Conservation (phyloP, 2,888 invertebrate genomes). For the Pinctada fucata region DNA sequence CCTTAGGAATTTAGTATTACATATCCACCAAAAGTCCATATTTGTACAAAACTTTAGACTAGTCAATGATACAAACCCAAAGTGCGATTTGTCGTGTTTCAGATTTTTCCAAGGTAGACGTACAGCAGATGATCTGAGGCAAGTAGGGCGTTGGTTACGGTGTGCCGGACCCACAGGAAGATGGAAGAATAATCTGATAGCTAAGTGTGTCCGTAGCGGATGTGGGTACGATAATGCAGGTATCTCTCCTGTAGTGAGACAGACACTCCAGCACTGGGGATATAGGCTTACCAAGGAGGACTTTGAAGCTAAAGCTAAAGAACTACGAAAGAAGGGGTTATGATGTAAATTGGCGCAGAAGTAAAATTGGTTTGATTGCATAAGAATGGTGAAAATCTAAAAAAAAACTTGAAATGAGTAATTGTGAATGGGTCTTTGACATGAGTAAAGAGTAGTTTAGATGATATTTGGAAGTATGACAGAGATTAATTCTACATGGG, state of each 20-base stretch:
- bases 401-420: too few relatives aligned
- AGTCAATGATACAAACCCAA: too few relatives aligned
- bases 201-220: slow-evolving; percentile 64
- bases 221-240: slow-evolving; percentile 57
- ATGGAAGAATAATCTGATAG: slow-evolving; percentile 66
- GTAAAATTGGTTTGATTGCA: neutral
- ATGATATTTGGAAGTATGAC: too few relatives aligned
- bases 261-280: slow-evolving; percentile 70
- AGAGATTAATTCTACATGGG: too few relatives aligned
- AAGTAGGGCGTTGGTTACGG: slow-evolving; percentile 68
- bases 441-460: too few relatives aligned
- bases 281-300: slow-evolving; percentile 64
- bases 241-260: slow-evolving; percentile 67
- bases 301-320: slow-evolving; percentile 59
- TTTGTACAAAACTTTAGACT: too few relatives aligned
- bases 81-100: neutral
- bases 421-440: too few relatives aligned
- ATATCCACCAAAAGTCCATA: too few relatives aligned
- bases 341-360: neutral
- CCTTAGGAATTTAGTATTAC: too few relatives aligned
- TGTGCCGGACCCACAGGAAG: slow-evolving; percentile 65
- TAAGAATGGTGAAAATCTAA: neutral
- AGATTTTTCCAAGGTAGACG: slow-evolving; percentile 67
- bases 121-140: slow-evolving; percentile 64
- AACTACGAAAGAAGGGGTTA: slow-evolving; percentile 43